Evolutionary conservation across 2,888 invertebrate genomes (phyloP).

Genomic region (Sisyra terminalis): DNA sequence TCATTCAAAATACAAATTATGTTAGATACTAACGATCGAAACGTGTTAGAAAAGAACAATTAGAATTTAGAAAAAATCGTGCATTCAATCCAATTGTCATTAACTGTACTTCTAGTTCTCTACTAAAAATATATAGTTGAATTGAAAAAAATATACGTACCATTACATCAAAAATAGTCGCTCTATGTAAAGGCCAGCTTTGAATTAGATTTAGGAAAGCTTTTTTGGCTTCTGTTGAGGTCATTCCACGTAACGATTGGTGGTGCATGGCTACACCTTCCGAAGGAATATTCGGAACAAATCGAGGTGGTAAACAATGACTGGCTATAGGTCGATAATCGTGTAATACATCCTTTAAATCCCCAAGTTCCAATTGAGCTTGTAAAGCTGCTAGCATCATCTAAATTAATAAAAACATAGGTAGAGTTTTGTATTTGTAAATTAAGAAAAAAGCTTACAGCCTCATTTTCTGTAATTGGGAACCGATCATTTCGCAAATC

Average conservation of each 20-base stretch:
- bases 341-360: constrained; percentile 50
- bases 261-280: constrained; percentile 84
- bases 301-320: constrained; percentile 68
- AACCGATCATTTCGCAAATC: constrained; percentile 80
- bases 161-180: constrained; percentile 90
- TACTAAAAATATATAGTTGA: no score
- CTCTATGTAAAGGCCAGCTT: constrained; percentile 84
- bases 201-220: constrained; percentile 84
- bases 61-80: no score
- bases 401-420: constrained; percentile 25
- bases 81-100: no score
- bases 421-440: not conserved
- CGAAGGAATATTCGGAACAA: constrained; percentile 59
- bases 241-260: constrained; percentile 75
- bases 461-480: constrained; percentile 87
- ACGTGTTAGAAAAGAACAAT: no score
- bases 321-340: constrained; percentile 53
- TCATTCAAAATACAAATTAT: no score
- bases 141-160: constrained; percentile 29
- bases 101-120: no score
- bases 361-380: constrained; percentile 82
- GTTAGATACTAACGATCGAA: no score
- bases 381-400: constrained; percentile 88
- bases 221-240: constrained; percentile 74
- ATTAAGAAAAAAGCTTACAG: constrained; percentile 41